phyloP scores from a whole-genome alignment of 2,797 vertebrate genomes.

The Brachyalestes nurse region DNA sequence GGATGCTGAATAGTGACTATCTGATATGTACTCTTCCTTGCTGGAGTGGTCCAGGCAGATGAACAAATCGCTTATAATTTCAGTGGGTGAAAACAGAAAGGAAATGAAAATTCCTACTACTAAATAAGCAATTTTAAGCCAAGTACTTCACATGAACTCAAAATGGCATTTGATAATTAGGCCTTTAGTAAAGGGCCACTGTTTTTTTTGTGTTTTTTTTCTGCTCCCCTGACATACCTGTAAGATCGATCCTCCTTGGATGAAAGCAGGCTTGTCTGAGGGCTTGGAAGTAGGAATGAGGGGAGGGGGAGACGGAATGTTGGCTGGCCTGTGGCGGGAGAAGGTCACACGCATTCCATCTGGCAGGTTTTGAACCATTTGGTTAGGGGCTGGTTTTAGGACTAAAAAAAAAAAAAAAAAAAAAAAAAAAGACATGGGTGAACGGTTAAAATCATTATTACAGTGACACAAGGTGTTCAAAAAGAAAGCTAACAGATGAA shows the following conservation, averaged over 20 bases:
- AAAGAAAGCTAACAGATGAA: too few species aligned
- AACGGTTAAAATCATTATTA: not conserved
- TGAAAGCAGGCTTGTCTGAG: conserved; percentile 96
- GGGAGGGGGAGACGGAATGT: conserved; percentile 92
- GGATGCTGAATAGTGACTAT: not conserved
- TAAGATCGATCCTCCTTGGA: conserved; percentile 97
- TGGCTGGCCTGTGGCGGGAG: conserved; percentile 87
- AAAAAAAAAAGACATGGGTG: not conserved
- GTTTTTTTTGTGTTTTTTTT: not conserved
- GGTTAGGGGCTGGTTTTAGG: conserved; percentile 92
- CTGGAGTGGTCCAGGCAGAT: not conserved
- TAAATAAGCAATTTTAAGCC: too few species aligned
- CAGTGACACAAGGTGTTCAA: not conserved
- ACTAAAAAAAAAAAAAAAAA: conserved; percentile 72
- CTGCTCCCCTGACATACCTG: conserved; percentile 79
- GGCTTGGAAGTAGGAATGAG: conserved; percentile 98
- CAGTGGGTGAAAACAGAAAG: too few species aligned
- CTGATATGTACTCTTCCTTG: not conserved
- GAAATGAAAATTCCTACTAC: too few species aligned
- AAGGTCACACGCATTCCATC: conserved; percentile 92
- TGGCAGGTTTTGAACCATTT: conserved; percentile 86
- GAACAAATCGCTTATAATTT: not conserved
- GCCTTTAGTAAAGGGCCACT: not conserved
- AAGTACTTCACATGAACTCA: not conserved
- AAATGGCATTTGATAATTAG: not conserved